These are phyloP conservation scores for Penaeus vannamei DNA, from an alignment of 1,140 invertebrate species.

Conservation along the genomic window DNA sequence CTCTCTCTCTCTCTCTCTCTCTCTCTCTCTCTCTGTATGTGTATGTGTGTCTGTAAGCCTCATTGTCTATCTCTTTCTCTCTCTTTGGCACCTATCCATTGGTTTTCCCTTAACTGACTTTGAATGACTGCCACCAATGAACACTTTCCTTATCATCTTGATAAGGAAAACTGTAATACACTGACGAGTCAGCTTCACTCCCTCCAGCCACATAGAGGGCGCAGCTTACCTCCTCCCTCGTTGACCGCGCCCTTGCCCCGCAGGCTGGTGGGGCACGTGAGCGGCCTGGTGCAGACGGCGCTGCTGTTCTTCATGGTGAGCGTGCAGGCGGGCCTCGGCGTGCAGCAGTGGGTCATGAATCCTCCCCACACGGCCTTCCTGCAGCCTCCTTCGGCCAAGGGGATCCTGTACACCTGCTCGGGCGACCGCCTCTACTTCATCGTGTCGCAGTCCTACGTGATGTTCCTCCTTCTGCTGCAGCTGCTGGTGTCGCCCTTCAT, in stretches of 20 bases:
- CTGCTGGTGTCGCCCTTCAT: constrained; percentile 75
- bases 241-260: neutral
- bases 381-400: constrained; percentile 72
- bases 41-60: too few species aligned
- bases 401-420: constrained; percentile 67
- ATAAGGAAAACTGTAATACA: too few species aligned
- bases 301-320: constrained; percentile 75
- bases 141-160: neutral
- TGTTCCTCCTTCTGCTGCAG: constrained; percentile 75
- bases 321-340: constrained; percentile 74
- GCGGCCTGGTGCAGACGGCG: constrained; percentile 76
- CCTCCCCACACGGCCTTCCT: constrained; percentile 67
- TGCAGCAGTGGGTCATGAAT: constrained; percentile 52
- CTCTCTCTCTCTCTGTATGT: too few species aligned
- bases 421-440: constrained; percentile 69
- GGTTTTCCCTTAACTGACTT: too few species aligned
- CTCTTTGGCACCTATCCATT: too few species aligned
- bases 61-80: too few species aligned
- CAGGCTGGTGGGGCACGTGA: constrained; percentile 75
- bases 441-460: constrained; percentile 74
- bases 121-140: neutral
- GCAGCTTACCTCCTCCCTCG: neutral
- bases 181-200: too few species aligned
- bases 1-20: too few species aligned
- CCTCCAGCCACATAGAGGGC: too few species aligned